phyloP scores from a whole-genome alignment of 2,888 invertebrate genomes.

The Catocala sponsa region DNA sequence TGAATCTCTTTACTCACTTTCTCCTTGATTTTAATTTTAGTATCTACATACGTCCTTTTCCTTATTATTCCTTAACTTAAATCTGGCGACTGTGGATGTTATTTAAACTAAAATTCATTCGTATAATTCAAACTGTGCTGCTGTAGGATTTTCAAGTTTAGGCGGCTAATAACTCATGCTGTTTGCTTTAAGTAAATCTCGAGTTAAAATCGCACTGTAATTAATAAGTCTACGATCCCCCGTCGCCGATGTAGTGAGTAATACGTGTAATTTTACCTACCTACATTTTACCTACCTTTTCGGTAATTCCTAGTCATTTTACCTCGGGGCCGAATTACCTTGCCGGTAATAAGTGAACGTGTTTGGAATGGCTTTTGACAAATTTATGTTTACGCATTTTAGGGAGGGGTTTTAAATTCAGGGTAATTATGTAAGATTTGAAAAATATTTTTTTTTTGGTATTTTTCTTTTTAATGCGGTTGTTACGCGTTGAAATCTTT shows the following conservation, averaged over 20 bases:
- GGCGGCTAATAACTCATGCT: background rate
- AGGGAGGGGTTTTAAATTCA: too few relatives aligned
- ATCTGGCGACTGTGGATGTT: too few relatives aligned
- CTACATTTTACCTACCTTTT: background rate
- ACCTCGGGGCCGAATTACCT: background rate
- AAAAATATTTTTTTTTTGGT: too few relatives aligned
- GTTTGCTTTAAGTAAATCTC: background rate
- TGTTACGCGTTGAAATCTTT: too few relatives aligned
- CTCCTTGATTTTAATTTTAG: too few relatives aligned
- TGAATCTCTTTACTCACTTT: too few relatives aligned
- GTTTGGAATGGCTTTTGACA: background rate
- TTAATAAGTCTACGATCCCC: slow-evolving; percentile 5
- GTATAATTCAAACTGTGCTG: background rate
- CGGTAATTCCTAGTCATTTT: background rate
- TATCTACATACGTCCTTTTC: too few relatives aligned
- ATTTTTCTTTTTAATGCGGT: too few relatives aligned
- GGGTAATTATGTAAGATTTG: too few relatives aligned
- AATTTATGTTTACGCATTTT: too few relatives aligned
- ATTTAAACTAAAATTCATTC: too few relatives aligned
- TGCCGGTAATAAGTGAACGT: slow-evolving; percentile 10
- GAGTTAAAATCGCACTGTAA: background rate
- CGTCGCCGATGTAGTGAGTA: background rate
- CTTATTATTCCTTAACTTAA: too few relatives aligned
- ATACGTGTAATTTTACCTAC: background rate
- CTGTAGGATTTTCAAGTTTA: background rate